Percentiles rank a stretch among this genome's conserved stretches.
These are phyloP conservation scores for Rhombomys opimus DNA, from an alignment of 2,113 vertebrate genomes.

Conservation along the genomic window DNA sequence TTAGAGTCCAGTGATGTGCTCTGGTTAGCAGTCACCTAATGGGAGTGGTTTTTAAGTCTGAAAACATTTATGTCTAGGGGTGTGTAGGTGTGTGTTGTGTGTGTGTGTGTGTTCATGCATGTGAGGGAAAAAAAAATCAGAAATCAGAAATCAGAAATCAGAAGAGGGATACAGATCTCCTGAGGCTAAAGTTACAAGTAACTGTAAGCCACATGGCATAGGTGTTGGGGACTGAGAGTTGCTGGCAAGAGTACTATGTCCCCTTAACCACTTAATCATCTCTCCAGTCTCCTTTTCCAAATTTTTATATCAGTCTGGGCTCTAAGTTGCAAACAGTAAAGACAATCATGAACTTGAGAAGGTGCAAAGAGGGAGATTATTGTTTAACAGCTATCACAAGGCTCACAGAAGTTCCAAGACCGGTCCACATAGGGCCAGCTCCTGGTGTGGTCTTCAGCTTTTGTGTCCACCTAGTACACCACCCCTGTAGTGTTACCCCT, in stretches of 20 bases:
- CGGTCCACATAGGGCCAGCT: accelerated
- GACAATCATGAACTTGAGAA: not conserved
- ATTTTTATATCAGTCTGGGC: not conserved
- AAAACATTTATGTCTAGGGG: not conserved
- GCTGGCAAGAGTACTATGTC: not conserved
- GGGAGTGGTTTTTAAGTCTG: not conserved
- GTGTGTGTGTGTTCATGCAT: not conserved
- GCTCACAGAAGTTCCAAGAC: not conserved
- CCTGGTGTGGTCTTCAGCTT: too few relatives aligned
- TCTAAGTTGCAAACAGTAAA: not conserved
- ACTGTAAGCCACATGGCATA: not conserved
- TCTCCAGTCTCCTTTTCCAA: not conserved
- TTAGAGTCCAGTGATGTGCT: not conserved
- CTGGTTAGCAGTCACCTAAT: not conserved
- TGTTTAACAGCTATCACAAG: not conserved
- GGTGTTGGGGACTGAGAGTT: not conserved
- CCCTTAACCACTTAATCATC: not conserved
- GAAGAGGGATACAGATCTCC: not conserved
- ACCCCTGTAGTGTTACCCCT: too few relatives aligned
- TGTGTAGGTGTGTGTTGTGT: too few relatives aligned
- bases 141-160: too few relatives aligned
- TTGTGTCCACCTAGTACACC: not conserved
- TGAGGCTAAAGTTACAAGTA: not conserved
- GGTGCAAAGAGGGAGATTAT: not conserved
- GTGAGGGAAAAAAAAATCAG: too few relatives aligned